Base-by-base conservation (phyloP, 2,888 invertebrate species). In the Standfussiana lucernea region DNA sequence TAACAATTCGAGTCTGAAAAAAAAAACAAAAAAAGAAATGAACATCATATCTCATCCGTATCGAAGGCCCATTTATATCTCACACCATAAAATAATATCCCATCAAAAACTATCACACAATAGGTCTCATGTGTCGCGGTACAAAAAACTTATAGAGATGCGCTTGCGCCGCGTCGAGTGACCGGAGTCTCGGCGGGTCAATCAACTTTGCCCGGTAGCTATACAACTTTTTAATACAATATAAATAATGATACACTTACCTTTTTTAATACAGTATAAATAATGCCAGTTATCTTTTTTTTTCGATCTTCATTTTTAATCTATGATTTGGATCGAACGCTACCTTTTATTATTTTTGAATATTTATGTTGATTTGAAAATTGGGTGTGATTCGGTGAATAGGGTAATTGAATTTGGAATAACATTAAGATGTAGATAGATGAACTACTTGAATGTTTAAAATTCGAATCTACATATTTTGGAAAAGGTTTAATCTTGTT, bases 171-270 rank as follows among this genome's bases (percentile, higher is more conserved):
- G 80, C 82, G 78, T 56, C 75, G 81, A 89, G 85, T 86, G 91
- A 89, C 92, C 91, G 92, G 47, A 40, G 64, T 40, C 40, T 8
- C 40, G 21, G n/a, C 86, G 89, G 94, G 93, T 94, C 94, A 93
- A 89, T 94, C 91, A 94, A 91, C 95, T 92, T 90, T 90, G 91
- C 89, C 91, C 94, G 91, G 94, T 95, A 94, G 95, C 94, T 77
- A 86, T 90, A 91, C 90, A 87, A 91, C 90, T 91, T 91, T 92
- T 92, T 93, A 92, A 93, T 93, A 92, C 92, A 92, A 91, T 91
- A 92, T 92, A 92, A 91, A 92, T 93, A 93, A 92, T 93, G 90
- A 88, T 88, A 89, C 79, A 87, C 90, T 89, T 92, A 91, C 89
- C 89, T 89, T 83, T 81, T 84, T 88, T 89, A 85, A 86, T 86